These are phyloP conservation scores for Euproctis similis DNA, from an alignment of 2,888 invertebrate species.

Conservation along the genomic window DNA sequence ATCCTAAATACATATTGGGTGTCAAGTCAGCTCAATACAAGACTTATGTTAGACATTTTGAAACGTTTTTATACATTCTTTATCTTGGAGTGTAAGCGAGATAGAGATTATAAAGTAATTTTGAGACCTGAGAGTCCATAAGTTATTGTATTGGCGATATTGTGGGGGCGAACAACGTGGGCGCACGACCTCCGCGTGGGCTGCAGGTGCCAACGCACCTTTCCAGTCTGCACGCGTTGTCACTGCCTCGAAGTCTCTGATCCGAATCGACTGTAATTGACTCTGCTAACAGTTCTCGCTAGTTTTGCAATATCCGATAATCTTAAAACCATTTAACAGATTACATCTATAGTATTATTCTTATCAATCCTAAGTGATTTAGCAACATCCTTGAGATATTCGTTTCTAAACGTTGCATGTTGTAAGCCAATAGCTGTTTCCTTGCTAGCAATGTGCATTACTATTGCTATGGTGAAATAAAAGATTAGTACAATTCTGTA, in stretches of 20 bases:
- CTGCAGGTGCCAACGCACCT: constrained; percentile 69
- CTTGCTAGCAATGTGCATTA: too few species aligned
- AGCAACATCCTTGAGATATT: constrained; percentile 16
- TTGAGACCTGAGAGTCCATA: constrained; percentile 9
- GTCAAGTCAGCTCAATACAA: constrained; percentile 11
- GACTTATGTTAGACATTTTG: constrained; percentile 18
- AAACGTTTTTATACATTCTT: constrained; percentile 17
- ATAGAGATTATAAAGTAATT: constrained; percentile 4
- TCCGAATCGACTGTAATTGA: constrained; percentile 31
- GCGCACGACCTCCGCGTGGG: constrained; percentile 66
- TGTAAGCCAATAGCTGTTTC: constrained; percentile 4
- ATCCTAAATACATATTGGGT: constrained; percentile 8
- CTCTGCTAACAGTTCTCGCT: constrained; percentile 27
- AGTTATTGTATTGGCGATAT: constrained; percentile 18
- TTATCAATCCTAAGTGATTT: constrained; percentile 15
- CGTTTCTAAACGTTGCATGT: constrained; percentile 9
- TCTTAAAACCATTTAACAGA: constrained; percentile 30
- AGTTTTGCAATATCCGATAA: constrained; percentile 27
- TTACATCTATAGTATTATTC: constrained; percentile 20
- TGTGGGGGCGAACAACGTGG: constrained; percentile 38
- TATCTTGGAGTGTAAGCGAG: constrained; percentile 1
- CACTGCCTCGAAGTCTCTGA: constrained; percentile 29
- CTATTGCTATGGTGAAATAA: too few species aligned
- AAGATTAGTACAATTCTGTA: too few species aligned
- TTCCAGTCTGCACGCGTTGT: constrained; percentile 53